Evolutionary conservation across 2,888 invertebrate species (phyloP).

Genomic region (Drosophila quinaria): DNA sequence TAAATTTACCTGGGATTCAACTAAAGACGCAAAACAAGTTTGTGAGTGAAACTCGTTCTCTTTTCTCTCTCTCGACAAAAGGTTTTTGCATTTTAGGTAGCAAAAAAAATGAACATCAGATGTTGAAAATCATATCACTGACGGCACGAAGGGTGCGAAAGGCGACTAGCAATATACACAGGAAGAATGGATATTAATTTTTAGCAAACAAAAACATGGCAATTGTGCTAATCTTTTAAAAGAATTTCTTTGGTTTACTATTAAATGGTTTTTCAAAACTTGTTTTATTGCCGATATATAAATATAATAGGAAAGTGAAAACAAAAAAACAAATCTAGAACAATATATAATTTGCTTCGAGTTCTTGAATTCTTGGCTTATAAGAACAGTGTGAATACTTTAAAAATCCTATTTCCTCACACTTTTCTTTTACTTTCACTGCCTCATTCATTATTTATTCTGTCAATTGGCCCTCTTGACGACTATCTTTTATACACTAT

Average conservation of each 20-base stretch:
- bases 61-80: not conserved
- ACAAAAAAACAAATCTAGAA: not conserved
- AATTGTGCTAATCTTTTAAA: not conserved
- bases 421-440: not conserved
- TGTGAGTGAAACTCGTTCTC: constrained; percentile 13
- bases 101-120: not conserved
- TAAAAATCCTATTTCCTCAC: not conserved
- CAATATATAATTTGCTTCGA: not conserved
- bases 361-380: no score
- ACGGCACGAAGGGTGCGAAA: no score
- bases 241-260: no score
- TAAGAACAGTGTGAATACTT: not conserved
- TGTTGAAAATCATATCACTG: not conserved
- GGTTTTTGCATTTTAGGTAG: constrained; percentile 2
- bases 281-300: not conserved
- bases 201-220: no score
- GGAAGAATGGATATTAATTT: no score
- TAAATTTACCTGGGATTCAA: not conserved
- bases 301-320: no score
- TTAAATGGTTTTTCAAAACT: not conserved
- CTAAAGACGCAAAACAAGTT: constrained; percentile 18
- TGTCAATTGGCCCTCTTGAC: no score
- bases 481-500: not conserved
- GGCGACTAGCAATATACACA: no score
- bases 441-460: not conserved